Percentiles rank a stretch among this genome's conserved stretches.
Evolutionary conservation across 1,140 invertebrate genomes (phyloP).

Genomic region (Drosophila malerkotliana): DNA sequence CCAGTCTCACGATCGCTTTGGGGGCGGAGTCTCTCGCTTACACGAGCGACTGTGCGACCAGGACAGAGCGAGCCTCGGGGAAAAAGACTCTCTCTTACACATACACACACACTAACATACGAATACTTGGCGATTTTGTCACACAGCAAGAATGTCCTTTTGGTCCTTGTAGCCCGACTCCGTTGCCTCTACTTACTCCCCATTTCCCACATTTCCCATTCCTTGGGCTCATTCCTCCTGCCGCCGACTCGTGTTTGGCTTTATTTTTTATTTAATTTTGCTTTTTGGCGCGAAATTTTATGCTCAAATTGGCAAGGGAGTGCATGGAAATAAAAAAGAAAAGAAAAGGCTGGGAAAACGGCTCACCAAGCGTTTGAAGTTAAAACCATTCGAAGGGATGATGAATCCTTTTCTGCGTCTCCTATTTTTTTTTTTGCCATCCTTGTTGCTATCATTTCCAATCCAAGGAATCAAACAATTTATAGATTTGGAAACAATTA

Average conservation of each 20-base stretch:
- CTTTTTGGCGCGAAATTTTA: constrained; percentile 65
- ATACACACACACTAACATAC: constrained; percentile 2
- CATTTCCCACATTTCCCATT: not conserved
- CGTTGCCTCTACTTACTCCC: constrained; percentile 13
- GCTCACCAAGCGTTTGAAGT: not conserved
- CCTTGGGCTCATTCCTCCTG: not conserved
- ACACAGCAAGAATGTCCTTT: constrained; percentile 40
- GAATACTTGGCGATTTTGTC: constrained; percentile 28
- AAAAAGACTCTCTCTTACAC: not conserved
- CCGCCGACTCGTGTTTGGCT: not conserved
- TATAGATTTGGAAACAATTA: too few relatives aligned
- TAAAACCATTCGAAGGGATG: not conserved
- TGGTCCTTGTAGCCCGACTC: constrained; percentile 10
- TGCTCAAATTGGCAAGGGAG: constrained; percentile 25
- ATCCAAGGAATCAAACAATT: too few relatives aligned
- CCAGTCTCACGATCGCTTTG: constrained; percentile 66
- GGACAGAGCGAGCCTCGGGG: constrained; percentile 26
- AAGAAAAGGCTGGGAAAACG: not conserved
- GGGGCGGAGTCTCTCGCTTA: constrained; percentile 57
- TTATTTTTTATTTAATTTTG: constrained; percentile 21
- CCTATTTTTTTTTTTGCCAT: not conserved
- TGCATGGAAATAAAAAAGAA: constrained; percentile 9
- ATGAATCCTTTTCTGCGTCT: not conserved
- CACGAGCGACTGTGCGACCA: constrained; percentile 40
- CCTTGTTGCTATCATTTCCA: not conserved